These are phyloP conservation scores for Phthorimaea operculella DNA, from an alignment of 1,140 invertebrate species.

Conservation along the genomic window DNA sequence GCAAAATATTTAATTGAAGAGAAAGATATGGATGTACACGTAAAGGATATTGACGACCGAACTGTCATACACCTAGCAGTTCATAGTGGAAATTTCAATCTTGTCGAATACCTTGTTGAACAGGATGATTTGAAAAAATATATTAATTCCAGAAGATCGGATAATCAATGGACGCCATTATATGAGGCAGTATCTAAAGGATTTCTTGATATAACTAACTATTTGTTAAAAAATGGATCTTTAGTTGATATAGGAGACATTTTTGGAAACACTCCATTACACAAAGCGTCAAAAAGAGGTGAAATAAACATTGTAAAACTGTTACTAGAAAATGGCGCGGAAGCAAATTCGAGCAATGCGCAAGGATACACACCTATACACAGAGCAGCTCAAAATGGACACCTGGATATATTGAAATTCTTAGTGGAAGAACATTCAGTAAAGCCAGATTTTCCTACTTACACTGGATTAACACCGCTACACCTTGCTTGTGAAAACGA, in stretches of 20 bases:
- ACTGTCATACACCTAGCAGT: not conserved
- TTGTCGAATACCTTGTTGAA: not conserved
- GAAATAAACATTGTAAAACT: not conserved
- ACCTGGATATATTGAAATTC: not conserved
- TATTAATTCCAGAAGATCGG: not conserved
- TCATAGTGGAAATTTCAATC: not conserved
- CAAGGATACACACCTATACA: not conserved
- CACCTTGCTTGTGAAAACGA: too few species aligned
- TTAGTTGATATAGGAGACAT: not conserved
- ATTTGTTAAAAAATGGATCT: not conserved
- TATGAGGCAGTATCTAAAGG: not conserved
- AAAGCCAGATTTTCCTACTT: too few species aligned
- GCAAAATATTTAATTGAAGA: constrained; percentile 1
- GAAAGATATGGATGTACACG: not conserved
- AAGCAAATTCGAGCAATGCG: not conserved
- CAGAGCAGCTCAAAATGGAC: not conserved
- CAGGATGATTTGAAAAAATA: not conserved
- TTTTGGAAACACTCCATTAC: not conserved
- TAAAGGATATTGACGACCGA: not conserved
- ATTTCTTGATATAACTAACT: not conserved
- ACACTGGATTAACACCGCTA: too few species aligned
- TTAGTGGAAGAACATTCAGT: not conserved
- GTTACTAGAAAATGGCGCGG: not conserved
- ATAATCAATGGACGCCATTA: not conserved
- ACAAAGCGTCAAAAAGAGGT: not conserved